Evolutionary conservation across 1,140 invertebrate genomes (phyloP).

Genomic region (Chymomyza costata): DNA sequence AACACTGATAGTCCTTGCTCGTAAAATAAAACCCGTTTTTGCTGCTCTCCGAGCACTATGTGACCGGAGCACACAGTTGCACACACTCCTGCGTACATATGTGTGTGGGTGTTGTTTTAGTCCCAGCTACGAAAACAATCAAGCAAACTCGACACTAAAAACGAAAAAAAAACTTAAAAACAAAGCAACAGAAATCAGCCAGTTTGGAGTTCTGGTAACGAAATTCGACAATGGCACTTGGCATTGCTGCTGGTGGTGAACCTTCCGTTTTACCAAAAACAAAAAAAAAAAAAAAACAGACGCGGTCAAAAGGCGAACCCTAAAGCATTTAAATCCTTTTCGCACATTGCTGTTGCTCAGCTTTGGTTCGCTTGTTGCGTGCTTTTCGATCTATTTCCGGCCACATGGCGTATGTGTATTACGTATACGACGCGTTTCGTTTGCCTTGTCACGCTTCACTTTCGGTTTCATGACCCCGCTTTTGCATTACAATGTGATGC

Average conservation of each 20-base stretch:
- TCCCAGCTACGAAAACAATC: constrained; percentile 59
- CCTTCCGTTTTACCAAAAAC: not conserved
- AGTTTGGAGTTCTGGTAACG: constrained; percentile 24
- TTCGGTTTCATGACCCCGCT: constrained; percentile 22
- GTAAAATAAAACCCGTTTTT: constrained; percentile 63
- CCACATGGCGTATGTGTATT: constrained; percentile 18
- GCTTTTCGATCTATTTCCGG: constrained; percentile 39
- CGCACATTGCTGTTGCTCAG: constrained; percentile 44
- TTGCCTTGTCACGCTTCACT: constrained; percentile 41
- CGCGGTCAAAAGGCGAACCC: constrained; percentile 62
- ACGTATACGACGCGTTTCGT: not conserved
- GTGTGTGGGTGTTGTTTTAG: constrained; percentile 45
- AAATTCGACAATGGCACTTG: constrained; percentile 64
- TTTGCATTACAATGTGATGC: too few relatives aligned
- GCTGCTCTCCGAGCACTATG: constrained; percentile 31
- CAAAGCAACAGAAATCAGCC: constrained; percentile 48
- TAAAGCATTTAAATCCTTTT: constrained; percentile 72
- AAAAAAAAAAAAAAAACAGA: not conserved
- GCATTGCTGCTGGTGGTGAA: constrained; percentile 4
- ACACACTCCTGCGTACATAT: constrained; percentile 21
- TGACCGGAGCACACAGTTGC: constrained; percentile 32
- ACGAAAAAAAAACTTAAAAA: too few relatives aligned
- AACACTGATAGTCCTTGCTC: constrained; percentile 69
- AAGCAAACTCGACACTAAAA: constrained; percentile 53
- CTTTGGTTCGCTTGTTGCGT: constrained; percentile 50